Evolutionary conservation across 2,797 vertebrate species (phyloP).

Genomic region (Sciurus carolinensis): DNA sequence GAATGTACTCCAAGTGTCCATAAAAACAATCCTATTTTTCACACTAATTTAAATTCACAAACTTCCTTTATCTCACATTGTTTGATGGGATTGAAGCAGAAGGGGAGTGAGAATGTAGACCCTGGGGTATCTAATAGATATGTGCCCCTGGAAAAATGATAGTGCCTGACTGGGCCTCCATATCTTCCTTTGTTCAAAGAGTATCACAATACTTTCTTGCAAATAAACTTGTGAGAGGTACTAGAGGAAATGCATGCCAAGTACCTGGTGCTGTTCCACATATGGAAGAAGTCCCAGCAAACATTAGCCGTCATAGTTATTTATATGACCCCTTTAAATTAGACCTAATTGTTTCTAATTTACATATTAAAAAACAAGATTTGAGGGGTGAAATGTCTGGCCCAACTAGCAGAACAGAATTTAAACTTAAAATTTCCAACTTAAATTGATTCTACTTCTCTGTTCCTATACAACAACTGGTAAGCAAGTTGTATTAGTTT

Average conservation of each 20-base stretch:
- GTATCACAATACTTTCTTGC: background rate
- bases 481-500: background rate
- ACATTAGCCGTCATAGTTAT: background rate
- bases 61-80: background rate
- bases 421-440: background rate
- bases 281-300: background rate
- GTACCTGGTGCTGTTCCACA: background rate
- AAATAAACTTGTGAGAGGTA: background rate
- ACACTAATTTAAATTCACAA: background rate
- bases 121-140: background rate
- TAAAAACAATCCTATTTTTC: background rate
- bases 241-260: background rate
- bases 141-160: background rate
- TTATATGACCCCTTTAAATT: background rate
- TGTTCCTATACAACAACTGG: background rate
- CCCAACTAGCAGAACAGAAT: background rate
- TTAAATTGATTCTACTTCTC: background rate
- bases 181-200: background rate
- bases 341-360: background rate
- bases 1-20: background rate
- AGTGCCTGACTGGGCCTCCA: background rate
- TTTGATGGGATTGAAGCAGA: background rate
- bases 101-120: background rate
- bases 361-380: background rate
- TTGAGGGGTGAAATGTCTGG: background rate